phyloP scores from a whole-genome alignment of 2,888 invertebrate genomes.

The Nezara viridula region DNA sequence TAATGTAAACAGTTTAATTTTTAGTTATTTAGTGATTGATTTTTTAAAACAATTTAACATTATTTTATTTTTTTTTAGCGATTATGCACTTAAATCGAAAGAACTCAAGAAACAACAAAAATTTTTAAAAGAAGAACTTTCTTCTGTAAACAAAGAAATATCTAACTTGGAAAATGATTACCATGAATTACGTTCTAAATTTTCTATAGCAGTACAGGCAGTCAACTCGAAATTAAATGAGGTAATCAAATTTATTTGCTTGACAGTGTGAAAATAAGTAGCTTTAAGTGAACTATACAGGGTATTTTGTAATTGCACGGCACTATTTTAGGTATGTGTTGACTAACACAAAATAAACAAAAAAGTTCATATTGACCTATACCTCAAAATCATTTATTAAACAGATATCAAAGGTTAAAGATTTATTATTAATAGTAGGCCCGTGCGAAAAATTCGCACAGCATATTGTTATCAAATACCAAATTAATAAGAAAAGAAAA shows the following conservation, averaged over 20 bases:
- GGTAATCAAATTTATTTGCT: neutral
- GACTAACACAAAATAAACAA: no score
- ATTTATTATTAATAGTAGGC: no score
- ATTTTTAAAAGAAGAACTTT: constrained; percentile 2
- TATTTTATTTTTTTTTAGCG: neutral
- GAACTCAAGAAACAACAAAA: constrained; percentile 1
- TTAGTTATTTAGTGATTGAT: neutral
- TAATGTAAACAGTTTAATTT: neutral
- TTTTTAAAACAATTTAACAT: neutral
- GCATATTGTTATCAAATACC: no score
- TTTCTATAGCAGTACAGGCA: neutral
- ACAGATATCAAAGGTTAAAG: no score
- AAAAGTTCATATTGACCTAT: no score
- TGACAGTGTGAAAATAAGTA: neutral
- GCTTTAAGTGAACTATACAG: no score
- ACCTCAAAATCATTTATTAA: no score
- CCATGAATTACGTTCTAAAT: neutral
- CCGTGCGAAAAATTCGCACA: no score
- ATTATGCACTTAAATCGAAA: neutral
- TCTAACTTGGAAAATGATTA: neutral
- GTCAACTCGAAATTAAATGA: neutral
- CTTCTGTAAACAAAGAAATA: neutral
- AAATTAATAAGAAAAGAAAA: no score
- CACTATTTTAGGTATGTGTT: no score
- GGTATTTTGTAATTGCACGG: no score